Evolutionary conservation across 2,888 invertebrate genomes (phyloP).

Genomic region (Seladonia tumulorum): DNA sequence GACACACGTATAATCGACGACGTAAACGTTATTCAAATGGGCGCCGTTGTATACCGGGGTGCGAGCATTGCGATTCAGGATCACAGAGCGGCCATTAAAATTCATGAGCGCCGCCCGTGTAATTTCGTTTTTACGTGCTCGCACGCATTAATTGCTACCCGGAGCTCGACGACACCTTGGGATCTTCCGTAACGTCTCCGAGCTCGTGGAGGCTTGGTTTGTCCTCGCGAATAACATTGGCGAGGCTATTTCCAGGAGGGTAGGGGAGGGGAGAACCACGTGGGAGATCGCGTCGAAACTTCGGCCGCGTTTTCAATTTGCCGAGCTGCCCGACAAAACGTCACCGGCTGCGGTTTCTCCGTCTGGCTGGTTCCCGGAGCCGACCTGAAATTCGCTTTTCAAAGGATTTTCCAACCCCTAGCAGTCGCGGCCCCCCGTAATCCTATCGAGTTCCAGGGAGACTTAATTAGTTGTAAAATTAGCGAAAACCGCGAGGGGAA

Average conservation of each 20-base stretch:
- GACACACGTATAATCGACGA: constrained; percentile 48
- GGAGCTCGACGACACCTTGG: not conserved
- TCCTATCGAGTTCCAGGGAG: constrained; percentile 66
- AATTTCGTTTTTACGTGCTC: constrained; percentile 51
- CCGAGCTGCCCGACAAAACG: constrained; percentile 45
- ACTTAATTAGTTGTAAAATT: constrained; percentile 77
- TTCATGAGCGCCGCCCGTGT: constrained; percentile 48
- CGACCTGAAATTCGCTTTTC: constrained; percentile 57
- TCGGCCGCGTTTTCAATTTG: constrained; percentile 56
- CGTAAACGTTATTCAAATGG: constrained; percentile 54
- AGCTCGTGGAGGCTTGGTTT: not conserved
- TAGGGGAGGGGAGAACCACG: not conserved
- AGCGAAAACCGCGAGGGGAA: constrained; percentile 67
- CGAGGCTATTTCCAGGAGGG: not conserved
- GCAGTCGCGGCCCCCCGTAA: constrained; percentile 39
- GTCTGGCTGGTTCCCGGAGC: constrained; percentile 38
- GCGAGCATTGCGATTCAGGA: constrained; percentile 51
- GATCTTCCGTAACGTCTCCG: not conserved
- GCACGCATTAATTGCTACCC: constrained; percentile 33
- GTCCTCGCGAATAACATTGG: not conserved
- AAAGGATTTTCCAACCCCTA: constrained; percentile 47
- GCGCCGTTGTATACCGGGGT: constrained; percentile 23
- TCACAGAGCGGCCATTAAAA: constrained; percentile 45
- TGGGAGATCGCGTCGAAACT: constrained; percentile 27
- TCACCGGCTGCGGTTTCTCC: constrained; percentile 55